Evolutionary conservation across 2,113 vertebrate species (phyloP), one percentile per base, ranked within the genome.

Genomic region (Chaetorhynchus papuensis): DNA sequence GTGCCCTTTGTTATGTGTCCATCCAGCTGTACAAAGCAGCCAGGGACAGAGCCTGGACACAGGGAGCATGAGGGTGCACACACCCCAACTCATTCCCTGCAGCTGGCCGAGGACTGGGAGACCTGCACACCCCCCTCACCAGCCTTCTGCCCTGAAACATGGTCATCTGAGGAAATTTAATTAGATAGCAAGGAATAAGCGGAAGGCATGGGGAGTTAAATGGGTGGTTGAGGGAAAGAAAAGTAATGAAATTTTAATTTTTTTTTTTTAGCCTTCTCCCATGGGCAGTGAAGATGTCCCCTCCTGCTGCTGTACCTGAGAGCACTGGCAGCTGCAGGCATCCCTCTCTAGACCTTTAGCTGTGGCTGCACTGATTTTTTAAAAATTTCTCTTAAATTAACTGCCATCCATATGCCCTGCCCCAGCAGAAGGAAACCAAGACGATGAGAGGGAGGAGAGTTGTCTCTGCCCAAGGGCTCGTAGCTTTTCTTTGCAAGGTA

Each of bases 61-160:
- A 8, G 54, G 59, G 35, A 86, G 28, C 15, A 3, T 6, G 11
- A 18, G 27, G 33, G 11, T 39, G 11, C 30, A 9, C 30, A 20
- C 2, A 4, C 0, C 4, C 33, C 15, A 7, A 9, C 52, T 72
- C 27, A 57, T 68, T 71, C 61, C 26, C 26, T 1, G 7, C 0
- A 2, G 61, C 75, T 64, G 56, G 41, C 41, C 2, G 2, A 20
- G 72, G 24, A 3, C 56, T 50, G 52, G 17, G n/a, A 26, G 69
- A 50, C 26, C 68, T 56, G 33, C 31, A 30, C 23, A 8, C 6
- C 20, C 31, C 50, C 39, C 4, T 1, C 18, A 4, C 35, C 56
- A 76, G 75, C 50, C 50, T 89, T 47, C 83, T 93, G 71, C 39
- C 45, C 53, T 52, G 75, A 83, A 85, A 86, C 22, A 56, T 0